Evolutionary conservation across 2,797 vertebrate species (phyloP).

Genomic region (Rhabdophis nuchalis): DNA sequence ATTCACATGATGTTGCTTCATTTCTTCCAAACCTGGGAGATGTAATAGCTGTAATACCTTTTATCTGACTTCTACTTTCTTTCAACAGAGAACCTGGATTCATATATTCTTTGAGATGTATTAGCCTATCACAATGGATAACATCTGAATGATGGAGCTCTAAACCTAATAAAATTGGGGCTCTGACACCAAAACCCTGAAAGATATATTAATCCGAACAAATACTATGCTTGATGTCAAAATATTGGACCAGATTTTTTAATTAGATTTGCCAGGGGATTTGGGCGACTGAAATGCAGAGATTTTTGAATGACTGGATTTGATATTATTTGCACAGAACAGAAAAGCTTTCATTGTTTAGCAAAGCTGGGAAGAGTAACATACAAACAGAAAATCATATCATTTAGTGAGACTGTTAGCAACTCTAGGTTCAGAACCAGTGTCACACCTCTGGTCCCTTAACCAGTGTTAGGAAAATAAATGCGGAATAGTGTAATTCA

Average conservation of each 20-base stretch:
- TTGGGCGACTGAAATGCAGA: constrained; percentile 2
- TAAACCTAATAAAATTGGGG: constrained; percentile 44
- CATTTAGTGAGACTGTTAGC: not conserved
- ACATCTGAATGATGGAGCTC: constrained; percentile 39
- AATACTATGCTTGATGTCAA: constrained; percentile 17
- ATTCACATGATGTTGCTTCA: constrained; percentile 53
- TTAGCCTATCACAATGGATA: constrained; percentile 53
- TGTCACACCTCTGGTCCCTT: too few relatives aligned
- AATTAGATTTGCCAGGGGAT: constrained; percentile 21
- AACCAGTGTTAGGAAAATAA: too few relatives aligned
- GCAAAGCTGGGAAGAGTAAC: not conserved
- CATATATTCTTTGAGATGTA: constrained; percentile 55
- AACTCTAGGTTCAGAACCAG: too few relatives aligned
- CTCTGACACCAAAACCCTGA: constrained; percentile 35
- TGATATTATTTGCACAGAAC: not conserved
- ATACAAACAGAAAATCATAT: not conserved
- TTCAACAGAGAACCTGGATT: constrained; percentile 57
- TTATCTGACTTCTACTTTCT: constrained; percentile 68
- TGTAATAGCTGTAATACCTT: constrained; percentile 48
- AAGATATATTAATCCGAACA: constrained; percentile 4
- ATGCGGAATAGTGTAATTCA: too few relatives aligned
- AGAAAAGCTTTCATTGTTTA: not conserved
- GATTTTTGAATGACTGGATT: constrained; percentile 10
- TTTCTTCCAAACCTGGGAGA: constrained; percentile 57
- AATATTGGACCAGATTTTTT: not conserved